Evolutionary conservation across 2,113 vertebrate genomes (phyloP).

Genomic region (Sisor rabdophorus): DNA sequence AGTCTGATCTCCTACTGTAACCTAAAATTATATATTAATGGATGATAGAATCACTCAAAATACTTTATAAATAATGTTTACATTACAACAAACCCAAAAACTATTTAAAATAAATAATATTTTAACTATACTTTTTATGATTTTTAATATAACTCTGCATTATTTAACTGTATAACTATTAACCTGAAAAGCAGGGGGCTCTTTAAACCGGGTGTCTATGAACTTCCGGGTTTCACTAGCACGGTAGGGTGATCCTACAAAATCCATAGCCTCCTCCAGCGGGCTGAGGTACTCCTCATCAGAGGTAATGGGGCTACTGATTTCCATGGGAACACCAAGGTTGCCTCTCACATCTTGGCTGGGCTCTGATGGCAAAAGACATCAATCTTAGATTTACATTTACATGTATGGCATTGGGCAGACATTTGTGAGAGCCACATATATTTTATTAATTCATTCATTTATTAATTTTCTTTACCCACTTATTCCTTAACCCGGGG

Average conservation of each 20-base stretch:
- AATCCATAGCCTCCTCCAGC: constrained; percentile 86
- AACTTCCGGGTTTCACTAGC: constrained; percentile 58
- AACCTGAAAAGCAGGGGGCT: constrained; percentile 90
- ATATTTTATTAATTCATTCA: too few relatives aligned
- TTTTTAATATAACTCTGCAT: neutral
- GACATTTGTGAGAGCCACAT: too few relatives aligned
- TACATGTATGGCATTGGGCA: too few relatives aligned
- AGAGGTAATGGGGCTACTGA: constrained; percentile 92
- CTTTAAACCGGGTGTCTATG: constrained; percentile 76
- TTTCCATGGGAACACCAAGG: constrained; percentile 69
- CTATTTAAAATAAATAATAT: neutral
- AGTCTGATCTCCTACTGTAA: constrained; percentile 78
- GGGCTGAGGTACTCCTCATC: constrained; percentile 98
- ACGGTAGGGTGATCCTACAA: constrained; percentile 65
- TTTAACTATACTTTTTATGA: neutral
- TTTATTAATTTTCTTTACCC: too few relatives aligned
- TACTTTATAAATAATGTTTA: neutral
- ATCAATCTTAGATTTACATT: neutral
- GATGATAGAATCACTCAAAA: neutral
- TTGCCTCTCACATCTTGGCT: constrained; percentile 62
- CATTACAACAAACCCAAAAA: neutral
- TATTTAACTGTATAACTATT: constrained; percentile 30
- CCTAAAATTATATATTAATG: constrained; percentile 71
- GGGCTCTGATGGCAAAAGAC: constrained; percentile 53
- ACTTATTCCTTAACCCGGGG: too few relatives aligned